phyloP scores from a whole-genome alignment of 1,140 invertebrate species.

The Meloidogyne chitwoodi region DNA sequence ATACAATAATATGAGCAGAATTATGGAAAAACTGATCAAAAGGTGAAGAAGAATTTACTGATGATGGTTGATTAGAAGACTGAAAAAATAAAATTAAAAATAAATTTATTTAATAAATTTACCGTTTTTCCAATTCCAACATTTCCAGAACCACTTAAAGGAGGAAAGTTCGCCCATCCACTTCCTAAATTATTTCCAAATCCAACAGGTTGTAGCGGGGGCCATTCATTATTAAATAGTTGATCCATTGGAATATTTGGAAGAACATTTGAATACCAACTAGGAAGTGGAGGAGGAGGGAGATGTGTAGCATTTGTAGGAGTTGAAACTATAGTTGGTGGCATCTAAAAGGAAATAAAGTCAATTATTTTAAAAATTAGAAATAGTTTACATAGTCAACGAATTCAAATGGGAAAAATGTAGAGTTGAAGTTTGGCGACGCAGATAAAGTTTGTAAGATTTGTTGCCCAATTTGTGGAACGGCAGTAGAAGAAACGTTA shows the following conservation, averaged over 20 bases:
- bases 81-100: not conserved
- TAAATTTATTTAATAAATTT: not conserved
- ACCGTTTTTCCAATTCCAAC: not conserved
- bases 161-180: not conserved
- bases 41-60: not conserved
- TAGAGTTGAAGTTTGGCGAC: not conserved
- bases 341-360: not conserved
- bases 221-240: not conserved
- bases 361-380: not conserved
- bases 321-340: not conserved
- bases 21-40: not conserved
- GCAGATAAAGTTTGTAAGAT: not conserved
- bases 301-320: no score
- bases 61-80: not conserved
- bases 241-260: not conserved
- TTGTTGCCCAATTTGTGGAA: not conserved
- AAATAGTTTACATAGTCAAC: not conserved
- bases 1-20: constrained; percentile 13
- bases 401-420: not conserved
- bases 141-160: not conserved
- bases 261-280: not conserved
- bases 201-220: not conserved
- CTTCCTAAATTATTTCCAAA: not conserved
- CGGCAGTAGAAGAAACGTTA: not conserved
- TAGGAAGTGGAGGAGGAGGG: not conserved